These are phyloP conservation scores for Agelaius phoeniceus DNA, from an alignment of 2,113 vertebrate genomes.

Conservation along the genomic window DNA sequence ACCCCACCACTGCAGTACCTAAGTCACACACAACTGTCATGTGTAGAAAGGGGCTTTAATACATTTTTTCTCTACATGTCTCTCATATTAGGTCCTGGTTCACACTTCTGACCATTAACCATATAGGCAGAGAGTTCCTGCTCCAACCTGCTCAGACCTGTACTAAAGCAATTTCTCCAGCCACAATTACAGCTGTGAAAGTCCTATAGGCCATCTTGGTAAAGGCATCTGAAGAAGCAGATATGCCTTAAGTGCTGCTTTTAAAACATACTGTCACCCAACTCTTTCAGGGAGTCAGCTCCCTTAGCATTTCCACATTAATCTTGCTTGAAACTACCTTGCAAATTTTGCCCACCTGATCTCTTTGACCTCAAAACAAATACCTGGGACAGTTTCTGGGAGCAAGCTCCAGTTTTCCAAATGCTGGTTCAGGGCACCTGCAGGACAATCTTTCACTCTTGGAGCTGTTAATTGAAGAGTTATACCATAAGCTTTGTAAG, in stretches of 20 bases:
- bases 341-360: background rate
- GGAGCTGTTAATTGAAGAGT: background rate
- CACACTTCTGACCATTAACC: fast-evolving
- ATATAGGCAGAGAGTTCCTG: background rate
- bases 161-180: background rate
- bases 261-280: background rate
- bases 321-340: background rate
- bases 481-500: background rate
- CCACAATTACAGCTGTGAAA: background rate
- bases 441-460: background rate
- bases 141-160: background rate
- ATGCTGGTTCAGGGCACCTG: background rate
- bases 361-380: background rate
- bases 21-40: background rate
- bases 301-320: background rate
- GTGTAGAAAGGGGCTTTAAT: background rate
- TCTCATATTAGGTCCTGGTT: background rate
- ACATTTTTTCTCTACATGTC: fast-evolving
- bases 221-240: background rate
- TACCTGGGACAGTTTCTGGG: background rate
- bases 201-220: background rate
- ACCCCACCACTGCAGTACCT: background rate
- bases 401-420: background rate
- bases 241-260: background rate
- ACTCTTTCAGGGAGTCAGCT: background rate